Conservation (phyloP, 2,888 invertebrate genomes). For the Tetheella fluctuosa region DNA sequence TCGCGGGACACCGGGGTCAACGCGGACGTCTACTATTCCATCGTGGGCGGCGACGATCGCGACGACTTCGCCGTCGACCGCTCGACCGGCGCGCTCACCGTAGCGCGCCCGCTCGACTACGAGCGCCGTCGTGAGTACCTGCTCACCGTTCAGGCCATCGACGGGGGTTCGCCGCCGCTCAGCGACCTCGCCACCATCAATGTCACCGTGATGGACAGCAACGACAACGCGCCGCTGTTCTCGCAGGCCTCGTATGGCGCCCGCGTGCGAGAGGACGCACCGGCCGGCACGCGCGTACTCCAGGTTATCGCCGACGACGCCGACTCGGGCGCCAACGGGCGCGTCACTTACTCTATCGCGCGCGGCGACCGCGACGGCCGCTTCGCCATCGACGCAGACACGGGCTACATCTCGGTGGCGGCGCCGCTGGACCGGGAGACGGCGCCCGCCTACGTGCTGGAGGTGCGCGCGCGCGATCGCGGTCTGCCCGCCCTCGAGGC, state of each 20-base stretch:
- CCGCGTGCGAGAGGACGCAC: slow-evolving; percentile 91
- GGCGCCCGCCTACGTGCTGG: slow-evolving; percentile 89
- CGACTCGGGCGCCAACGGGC: slow-evolving; percentile 92
- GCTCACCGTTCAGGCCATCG: slow-evolving; percentile 94
- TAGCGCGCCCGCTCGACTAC: slow-evolving; percentile 93
- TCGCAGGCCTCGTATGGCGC: slow-evolving; percentile 90
- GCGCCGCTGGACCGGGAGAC: slow-evolving; percentile 92
- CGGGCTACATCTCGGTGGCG: slow-evolving; percentile 90
- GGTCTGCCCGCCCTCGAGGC: slow-evolving; percentile 91
- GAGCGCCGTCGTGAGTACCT: slow-evolving; percentile 94
- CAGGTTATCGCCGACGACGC: slow-evolving; percentile 93
- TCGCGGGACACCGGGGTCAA: slow-evolving; percentile 96
- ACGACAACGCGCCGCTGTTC: slow-evolving; percentile 94
- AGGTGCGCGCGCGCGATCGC: slow-evolving; percentile 92
- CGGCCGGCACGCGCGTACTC: slow-evolving; percentile 87
- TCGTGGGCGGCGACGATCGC: slow-evolving; percentile 94
- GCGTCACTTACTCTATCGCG: slow-evolving; percentile 90
- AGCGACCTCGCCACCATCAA: slow-evolving; percentile 95
- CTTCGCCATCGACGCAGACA: slow-evolving; percentile 90
- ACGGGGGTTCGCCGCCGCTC: slow-evolving; percentile 94
- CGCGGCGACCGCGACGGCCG: slow-evolving; percentile 88
- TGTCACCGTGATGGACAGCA: slow-evolving; percentile 92
- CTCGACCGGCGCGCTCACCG: slow-evolving; percentile 88
- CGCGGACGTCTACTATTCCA: slow-evolving; percentile 94
- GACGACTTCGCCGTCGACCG: slow-evolving; percentile 92